Evolutionary conservation across 2,797 vertebrate genomes (phyloP).

Genomic region (Tangara arthus): DNA sequence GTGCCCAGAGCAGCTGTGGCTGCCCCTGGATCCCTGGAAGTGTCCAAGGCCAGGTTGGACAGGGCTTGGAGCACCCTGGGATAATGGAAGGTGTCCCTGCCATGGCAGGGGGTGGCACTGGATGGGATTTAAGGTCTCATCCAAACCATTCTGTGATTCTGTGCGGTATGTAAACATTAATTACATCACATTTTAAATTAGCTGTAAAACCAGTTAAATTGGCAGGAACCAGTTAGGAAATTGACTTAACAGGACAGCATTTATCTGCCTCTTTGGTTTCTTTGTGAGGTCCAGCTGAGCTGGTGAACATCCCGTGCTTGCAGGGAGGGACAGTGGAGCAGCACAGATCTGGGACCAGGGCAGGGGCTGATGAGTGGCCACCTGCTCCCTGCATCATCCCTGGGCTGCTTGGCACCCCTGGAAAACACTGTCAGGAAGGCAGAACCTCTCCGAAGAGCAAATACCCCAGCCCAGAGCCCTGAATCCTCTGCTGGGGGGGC

Average conservation of each 20-base stretch:
- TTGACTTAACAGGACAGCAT: neutral
- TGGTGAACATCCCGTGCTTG: accelerated
- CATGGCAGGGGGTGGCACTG: neutral
- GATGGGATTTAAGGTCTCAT: neutral
- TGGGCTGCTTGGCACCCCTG: neutral
- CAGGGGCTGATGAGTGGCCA: no score
- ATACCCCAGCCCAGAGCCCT: accelerated
- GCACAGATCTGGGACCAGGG: accelerated
- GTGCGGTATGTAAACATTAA: neutral
- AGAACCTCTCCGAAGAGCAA: neutral
- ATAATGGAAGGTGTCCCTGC: neutral
- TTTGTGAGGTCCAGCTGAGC: neutral
- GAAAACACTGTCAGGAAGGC: accelerated
- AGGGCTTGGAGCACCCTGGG: accelerated
- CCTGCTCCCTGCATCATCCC: neutral
- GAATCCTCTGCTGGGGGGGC: neutral
- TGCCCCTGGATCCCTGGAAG: neutral
- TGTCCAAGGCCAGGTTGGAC: neutral
- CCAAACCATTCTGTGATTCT: neutral
- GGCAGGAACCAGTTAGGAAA: neutral
- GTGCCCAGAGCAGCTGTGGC: neutral
- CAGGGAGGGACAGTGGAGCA: neutral
- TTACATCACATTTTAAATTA: neutral
- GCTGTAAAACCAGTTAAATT: neutral
- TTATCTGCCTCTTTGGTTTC: neutral